These are phyloP conservation scores for Hyperoplus lanceolatus DNA, from an alignment of 2,797 vertebrate genomes.

Conservation along the genomic window DNA sequence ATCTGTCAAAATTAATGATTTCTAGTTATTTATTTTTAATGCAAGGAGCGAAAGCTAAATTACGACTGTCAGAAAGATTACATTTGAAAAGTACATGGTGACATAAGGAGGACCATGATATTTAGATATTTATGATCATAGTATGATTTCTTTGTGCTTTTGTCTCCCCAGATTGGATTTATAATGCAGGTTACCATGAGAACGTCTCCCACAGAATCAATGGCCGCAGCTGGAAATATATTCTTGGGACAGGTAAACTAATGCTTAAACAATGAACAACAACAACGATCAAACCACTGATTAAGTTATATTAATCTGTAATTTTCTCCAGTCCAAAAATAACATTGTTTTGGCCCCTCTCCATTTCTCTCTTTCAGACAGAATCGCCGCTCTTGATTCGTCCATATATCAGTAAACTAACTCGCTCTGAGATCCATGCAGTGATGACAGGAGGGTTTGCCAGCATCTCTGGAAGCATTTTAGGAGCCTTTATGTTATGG, in stretches of 20 bases:
- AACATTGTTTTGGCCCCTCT: not conserved
- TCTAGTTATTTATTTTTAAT: not conserved
- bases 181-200: constrained; percentile 89
- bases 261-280: not conserved
- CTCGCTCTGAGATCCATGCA: constrained; percentile 90
- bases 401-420: constrained; percentile 86
- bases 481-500: constrained; percentile 87
- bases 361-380: constrained; percentile 74
- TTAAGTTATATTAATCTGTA: not conserved
- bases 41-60: not conserved
- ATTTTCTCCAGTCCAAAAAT: not conserved
- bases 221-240: constrained; percentile 91
- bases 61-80: not conserved
- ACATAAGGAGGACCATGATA: not conserved
- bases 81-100: not conserved
- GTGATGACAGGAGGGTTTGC: constrained; percentile 91
- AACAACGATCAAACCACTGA: constrained; percentile 5
- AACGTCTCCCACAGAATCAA: constrained; percentile 90
- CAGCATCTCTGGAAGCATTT: constrained; percentile 88
- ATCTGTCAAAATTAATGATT: not conserved
- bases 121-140: not conserved
- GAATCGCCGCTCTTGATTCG: constrained; percentile 88
- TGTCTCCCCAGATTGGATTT: constrained; percentile 87
- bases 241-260: constrained; percentile 88
- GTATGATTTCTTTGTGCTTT: not conserved